A percentile compares a stretch with the other conserved stretches of the same genome.
These are phyloP conservation scores for Nowickia ferox DNA, from an alignment of 2,888 invertebrate species.

Conservation along the genomic window DNA sequence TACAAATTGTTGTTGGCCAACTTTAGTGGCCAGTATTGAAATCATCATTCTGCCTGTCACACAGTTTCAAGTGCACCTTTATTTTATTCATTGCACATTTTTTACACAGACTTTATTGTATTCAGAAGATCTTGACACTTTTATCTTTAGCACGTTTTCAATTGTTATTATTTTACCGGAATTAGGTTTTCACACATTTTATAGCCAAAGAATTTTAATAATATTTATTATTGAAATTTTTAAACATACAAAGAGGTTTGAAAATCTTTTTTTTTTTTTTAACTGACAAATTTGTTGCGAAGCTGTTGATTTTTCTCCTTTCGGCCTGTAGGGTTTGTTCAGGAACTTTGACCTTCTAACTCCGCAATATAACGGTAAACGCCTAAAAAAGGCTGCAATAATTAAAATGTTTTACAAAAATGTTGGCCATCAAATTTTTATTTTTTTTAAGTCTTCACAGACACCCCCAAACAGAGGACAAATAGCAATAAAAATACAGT, in stretches of 20 bases:
- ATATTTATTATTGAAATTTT: not conserved
- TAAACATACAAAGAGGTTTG: not conserved
- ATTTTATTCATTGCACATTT: constrained; percentile 58
- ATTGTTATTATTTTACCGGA: constrained; percentile 65
- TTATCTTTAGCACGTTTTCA: constrained; percentile 57
- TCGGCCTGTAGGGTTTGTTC: too few relatives aligned
- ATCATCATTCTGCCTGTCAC: constrained; percentile 5
- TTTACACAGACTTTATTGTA: constrained; percentile 22
- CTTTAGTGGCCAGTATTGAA: constrained; percentile 17
- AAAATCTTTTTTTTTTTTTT: too few relatives aligned
- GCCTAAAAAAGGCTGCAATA: too few relatives aligned
- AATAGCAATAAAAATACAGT: too few relatives aligned
- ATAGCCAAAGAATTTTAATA: constrained; percentile 55
- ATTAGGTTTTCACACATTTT: constrained; percentile 50
- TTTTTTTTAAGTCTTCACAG: too few relatives aligned
- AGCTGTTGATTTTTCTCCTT: too few relatives aligned
- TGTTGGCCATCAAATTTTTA: too few relatives aligned
- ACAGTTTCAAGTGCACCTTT: constrained; percentile 17
- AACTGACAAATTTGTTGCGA: too few relatives aligned
- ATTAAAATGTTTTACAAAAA: too few relatives aligned
- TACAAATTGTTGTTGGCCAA: not conserved
- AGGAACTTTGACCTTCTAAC: too few relatives aligned
- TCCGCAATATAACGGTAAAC: too few relatives aligned
- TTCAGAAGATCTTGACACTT: constrained; percentile 50
- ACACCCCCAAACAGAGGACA: too few relatives aligned